Conservation (phyloP, 2,888 invertebrate species). For the Nemotelus pantherinus region DNA sequence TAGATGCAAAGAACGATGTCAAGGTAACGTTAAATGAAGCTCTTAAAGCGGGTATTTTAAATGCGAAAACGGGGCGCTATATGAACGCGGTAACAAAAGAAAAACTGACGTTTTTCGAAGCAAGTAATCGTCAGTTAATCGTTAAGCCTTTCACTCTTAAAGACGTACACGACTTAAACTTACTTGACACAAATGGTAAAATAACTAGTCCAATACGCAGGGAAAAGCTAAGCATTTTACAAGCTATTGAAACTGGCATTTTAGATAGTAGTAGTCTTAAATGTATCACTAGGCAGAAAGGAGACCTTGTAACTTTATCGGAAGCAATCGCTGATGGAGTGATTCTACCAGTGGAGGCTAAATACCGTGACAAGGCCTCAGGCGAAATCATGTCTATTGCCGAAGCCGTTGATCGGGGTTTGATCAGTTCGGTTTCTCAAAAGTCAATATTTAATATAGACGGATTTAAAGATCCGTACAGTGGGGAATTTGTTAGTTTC, state of each 20-base stretch:
- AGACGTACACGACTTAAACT: conserved; percentile 82
- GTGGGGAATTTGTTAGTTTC: conserved; percentile 84
- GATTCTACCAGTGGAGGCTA: conserved; percentile 76
- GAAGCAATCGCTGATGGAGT: conserved; percentile 87
- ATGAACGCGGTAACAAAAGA: conserved; percentile 78
- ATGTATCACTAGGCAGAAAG: conserved; percentile 84
- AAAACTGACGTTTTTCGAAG: conserved; percentile 81
- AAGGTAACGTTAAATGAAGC: conserved; percentile 87
- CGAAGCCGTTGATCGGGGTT: conserved; percentile 89
- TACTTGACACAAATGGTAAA: conserved; percentile 79
- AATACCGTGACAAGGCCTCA: conserved; percentile 79
- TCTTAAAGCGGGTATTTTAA: conserved; percentile 78
- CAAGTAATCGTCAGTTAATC: conserved; percentile 82
- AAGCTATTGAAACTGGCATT: conserved; percentile 87
- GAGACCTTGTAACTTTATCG: conserved; percentile 82
- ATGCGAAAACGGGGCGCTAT: conserved; percentile 85
- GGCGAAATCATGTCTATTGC: conserved; percentile 79
- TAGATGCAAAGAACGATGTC: conserved; percentile 80
- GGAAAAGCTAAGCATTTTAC: conserved; percentile 78
- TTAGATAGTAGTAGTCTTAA: conserved; percentile 85
- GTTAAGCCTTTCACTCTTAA: conserved; percentile 92
- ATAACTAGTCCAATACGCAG: conserved; percentile 85
- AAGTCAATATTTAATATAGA: conserved; percentile 93
- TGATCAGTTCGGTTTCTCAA: conserved; percentile 86
- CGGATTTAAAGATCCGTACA: conserved; percentile 85